Percentiles rank a stretch among this genome's conserved stretches.
Evolutionary conservation across 2,113 vertebrate species (phyloP).

Genomic region (Nyctibius bracteatus): DNA sequence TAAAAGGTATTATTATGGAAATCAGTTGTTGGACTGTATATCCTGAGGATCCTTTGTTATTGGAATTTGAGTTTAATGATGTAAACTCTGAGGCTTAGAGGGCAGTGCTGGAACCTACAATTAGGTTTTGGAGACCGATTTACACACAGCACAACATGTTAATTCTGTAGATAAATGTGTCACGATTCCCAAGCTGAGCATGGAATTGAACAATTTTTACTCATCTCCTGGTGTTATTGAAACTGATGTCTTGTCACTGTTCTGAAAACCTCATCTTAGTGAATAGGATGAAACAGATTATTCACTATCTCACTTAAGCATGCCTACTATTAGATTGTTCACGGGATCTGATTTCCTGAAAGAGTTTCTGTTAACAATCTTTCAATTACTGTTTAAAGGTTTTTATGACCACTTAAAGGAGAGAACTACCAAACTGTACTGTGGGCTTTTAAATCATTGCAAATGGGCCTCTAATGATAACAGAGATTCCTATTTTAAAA

Average conservation of each 20-base stretch:
- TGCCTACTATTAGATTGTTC: slow-evolving; percentile 33
- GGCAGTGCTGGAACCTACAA: not conserved
- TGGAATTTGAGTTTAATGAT: slow-evolving; percentile 38
- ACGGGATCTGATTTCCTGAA: slow-evolving; percentile 30
- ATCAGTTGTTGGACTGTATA: slow-evolving; percentile 23
- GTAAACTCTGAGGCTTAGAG: slow-evolving; percentile 12
- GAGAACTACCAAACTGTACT: slow-evolving; percentile 9
- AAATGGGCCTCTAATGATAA: slow-evolving; percentile 43
- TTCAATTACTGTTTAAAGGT: slow-evolving; percentile 55
- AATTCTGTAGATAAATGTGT: slow-evolving; percentile 39
- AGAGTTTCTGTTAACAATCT: slow-evolving; percentile 47
- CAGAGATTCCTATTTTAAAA: slow-evolving; percentile 58
- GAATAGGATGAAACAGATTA: slow-evolving; percentile 30
- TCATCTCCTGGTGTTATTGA: slow-evolving; percentile 1
- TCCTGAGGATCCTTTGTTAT: slow-evolving; percentile 29
- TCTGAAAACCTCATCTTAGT: slow-evolving; percentile 1
- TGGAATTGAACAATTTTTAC: slow-evolving; percentile 39
- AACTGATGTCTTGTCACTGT: not conserved
- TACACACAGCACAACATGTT: not conserved
- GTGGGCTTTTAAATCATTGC: slow-evolving; percentile 42
- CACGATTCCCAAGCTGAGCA: slow-evolving; percentile 5
- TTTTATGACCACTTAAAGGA: slow-evolving; percentile 57
- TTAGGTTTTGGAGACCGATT: not conserved
- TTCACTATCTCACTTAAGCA: slow-evolving; percentile 18
- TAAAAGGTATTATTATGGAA: slow-evolving; percentile 57